Evolutionary conservation across 2,113 vertebrate species (phyloP).

Genomic region (Bubo blakistoni): DNA sequence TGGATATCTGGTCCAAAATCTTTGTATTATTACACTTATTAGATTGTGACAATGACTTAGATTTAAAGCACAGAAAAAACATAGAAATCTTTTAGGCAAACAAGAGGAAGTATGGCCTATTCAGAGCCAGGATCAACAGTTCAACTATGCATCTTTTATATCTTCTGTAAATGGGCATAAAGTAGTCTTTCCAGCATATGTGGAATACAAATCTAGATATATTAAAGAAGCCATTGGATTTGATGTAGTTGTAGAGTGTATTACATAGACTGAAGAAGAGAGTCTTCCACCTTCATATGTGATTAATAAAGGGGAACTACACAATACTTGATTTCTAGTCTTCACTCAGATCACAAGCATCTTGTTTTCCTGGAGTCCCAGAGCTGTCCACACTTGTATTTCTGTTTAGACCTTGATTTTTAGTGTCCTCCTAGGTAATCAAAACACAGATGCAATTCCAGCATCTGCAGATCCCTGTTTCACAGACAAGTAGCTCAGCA

Average conservation of each 20-base stretch:
- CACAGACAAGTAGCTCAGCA: not conserved
- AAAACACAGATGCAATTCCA: not conserved
- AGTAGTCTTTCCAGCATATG: not conserved
- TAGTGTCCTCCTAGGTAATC: not conserved
- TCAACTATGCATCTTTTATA: not conserved
- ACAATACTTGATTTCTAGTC: not conserved
- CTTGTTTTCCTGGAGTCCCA: not conserved
- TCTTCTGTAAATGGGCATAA: not conserved
- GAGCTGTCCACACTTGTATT: not conserved
- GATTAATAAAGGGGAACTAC: not conserved
- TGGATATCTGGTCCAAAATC: not conserved
- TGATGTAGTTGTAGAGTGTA: not conserved
- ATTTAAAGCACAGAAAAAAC: not conserved
- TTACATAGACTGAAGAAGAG: not conserved
- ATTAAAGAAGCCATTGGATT: not conserved
- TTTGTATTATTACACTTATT: not conserved
- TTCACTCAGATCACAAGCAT: not conserved
- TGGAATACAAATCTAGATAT: not conserved
- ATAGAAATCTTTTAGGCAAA: not conserved
- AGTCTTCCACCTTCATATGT: not conserved
- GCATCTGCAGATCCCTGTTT: not conserved
- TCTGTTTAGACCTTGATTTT: not conserved
- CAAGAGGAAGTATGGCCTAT: not conserved
- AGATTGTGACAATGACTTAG: not conserved
- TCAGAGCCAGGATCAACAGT: not conserved